Conservation (phyloP, 2,113 vertebrate genomes). For the Speoplatyrhinus poulsoni region DNA sequence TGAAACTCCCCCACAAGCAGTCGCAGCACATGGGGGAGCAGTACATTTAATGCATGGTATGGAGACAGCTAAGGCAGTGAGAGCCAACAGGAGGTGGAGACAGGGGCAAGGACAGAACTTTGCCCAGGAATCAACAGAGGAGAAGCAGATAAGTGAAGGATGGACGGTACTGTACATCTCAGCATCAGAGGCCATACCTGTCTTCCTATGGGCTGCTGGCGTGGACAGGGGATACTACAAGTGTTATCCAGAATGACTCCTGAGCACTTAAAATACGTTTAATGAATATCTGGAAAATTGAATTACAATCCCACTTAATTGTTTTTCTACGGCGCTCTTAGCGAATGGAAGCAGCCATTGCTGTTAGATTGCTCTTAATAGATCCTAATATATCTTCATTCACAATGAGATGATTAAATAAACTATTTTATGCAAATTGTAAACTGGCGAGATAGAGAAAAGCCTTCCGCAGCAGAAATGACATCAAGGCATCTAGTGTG, state of each 20-base stretch:
- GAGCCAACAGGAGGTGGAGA: not conserved
- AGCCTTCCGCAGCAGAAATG: constrained; percentile 43
- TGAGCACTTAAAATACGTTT: constrained; percentile 58
- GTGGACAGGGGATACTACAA: constrained; percentile 54
- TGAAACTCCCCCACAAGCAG: constrained; percentile 55
- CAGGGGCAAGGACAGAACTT: constrained; percentile 7
- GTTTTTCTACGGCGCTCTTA: constrained; percentile 43
- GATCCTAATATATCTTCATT: constrained; percentile 49
- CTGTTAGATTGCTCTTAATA: constrained; percentile 25
- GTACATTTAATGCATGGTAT: constrained; percentile 65
- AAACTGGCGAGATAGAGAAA: constrained; percentile 41
- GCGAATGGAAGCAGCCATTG: constrained; percentile 30
- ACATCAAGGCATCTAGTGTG: constrained; percentile 33
- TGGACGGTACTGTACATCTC: constrained; percentile 19
- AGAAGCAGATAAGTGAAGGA: constrained; percentile 15
- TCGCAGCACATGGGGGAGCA: constrained; percentile 54
- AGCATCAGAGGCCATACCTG: constrained; percentile 32
- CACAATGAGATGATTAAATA: constrained; percentile 51
- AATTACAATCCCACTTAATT: constrained; percentile 52
- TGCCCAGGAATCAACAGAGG: constrained; percentile 13
- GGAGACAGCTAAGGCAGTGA: constrained; percentile 29
- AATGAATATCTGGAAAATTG: constrained; percentile 59
- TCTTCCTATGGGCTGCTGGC: constrained; percentile 46
- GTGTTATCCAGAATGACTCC: constrained; percentile 53
- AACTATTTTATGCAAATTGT: constrained; percentile 57